Base-by-base conservation (phyloP, 1,140 invertebrate genomes). In the Aphaenogaster ashmeadi region DNA sequence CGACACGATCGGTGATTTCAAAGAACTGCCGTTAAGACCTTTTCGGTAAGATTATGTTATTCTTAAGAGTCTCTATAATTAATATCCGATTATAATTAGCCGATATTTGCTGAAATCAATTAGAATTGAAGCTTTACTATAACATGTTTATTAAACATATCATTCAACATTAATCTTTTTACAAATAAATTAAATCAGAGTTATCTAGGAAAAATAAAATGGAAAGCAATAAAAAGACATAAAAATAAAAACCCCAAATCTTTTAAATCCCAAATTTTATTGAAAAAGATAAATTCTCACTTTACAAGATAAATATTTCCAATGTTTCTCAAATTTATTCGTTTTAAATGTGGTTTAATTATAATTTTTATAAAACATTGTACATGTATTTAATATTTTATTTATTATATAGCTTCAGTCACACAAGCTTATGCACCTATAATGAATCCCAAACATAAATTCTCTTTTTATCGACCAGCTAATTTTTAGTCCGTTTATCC, bases 41-140 rank as follows among this genome's bases (percentile, higher is more conserved):
- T 69, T 54, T 64, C 71, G 89, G 89, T 90, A 86, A 90, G 80
- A 78, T 69, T n/a, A 54, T 47, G 1, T 79, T 52, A 52, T 38
- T 67, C 13, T 27, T 54, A 52, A 66, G 18, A 52, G 13, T 54
- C 7, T 52, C 27, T 79, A 27, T 27, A 71, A 50, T 72, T 33
- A 78, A 44, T 62, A 36, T 62, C 0, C 27, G 27, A 27, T 27
- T 27, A 27, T 27, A 27, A 1, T 47, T 66, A 66, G 9, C 9
- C 11, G 2, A 78, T 47, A 60, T 60, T 60, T 72, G 4, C 3
- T 52, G 50, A 27, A 52, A 72, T 52, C 2, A 74, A 74, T 56
- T 13, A 36, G 11, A n/a, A 54, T 72, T 13, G 13, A 50, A 50
- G 13, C 0, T 71, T 50, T 33, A 15, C 6, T 27, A 69, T 0